Evolutionary conservation across 1,140 invertebrate species (phyloP).

Genomic region (Conus betulinus): DNA sequence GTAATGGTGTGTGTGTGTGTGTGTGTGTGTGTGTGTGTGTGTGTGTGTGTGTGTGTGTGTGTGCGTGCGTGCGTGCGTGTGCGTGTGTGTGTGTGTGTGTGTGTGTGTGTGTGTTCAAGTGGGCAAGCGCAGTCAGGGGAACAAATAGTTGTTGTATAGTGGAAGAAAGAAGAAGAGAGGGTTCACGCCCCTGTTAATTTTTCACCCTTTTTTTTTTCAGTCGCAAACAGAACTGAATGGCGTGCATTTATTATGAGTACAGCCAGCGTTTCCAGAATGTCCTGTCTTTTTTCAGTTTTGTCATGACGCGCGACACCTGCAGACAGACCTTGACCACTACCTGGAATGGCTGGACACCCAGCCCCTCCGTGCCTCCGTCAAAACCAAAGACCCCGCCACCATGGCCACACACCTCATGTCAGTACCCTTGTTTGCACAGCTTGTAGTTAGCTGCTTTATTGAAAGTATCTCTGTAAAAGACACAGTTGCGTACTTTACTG

Average conservation of each 20-base stretch:
- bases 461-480: no score
- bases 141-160: no score
- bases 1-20: neutral
- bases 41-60: neutral
- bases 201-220: no score
- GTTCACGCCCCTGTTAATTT: no score
- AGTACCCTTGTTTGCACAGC: conserved; percentile 7
- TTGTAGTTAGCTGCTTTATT: neutral
- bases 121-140: no score
- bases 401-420: conserved; percentile 56
- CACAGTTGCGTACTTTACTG: no score
- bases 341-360: conserved; percentile 62
- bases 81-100: neutral
- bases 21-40: neutral
- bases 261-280: no score
- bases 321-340: conserved; percentile 64
- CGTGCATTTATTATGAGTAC: no score
- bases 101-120: neutral
- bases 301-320: conserved; percentile 64
- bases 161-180: no score
- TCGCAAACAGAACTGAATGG: no score
- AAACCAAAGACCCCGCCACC: conserved; percentile 59
- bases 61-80: neutral
- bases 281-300: conserved; percentile 55
- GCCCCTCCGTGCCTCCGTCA: conserved; percentile 55